Base-by-base conservation (phyloP, 2,113 vertebrate species). In the Galeopterus variegatus region DNA sequence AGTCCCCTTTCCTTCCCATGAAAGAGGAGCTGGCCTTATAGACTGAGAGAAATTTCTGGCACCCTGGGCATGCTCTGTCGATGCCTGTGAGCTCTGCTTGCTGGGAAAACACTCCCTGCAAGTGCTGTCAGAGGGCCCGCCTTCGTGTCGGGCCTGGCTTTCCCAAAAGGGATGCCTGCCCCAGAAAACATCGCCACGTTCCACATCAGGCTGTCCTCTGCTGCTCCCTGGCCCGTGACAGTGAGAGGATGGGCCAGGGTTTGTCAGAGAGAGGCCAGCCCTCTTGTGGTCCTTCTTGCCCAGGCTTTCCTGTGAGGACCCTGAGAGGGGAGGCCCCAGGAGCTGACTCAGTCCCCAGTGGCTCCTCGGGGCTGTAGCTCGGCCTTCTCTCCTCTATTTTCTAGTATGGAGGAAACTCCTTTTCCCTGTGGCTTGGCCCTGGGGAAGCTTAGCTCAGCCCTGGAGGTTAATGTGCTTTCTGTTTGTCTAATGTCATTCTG, bases 191-290 rank as follows among this genome's bases (percentile, higher is more conserved):
- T 23, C 15, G 24, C 36, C 8, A 5, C 2, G 17, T 21, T 18
- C 50, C 82, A 45, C 31, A 14, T 3, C 0, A 69, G 23, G 33
- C 70, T 14, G 1, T 15, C 24, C 12, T 18, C 28, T 36, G 28
- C 21, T 15, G n/a, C 4, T 28, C 6, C 14, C 24, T 5, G 0
- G 0, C 48, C 48, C 0, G 0, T 11, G 24, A 86, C 8, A 15
- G 75, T 0, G 12, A 65, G 54, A 36, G 60, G 24, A 24, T 0
- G 36, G 58, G 48, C 31, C 17, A 23, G 60, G 23, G 18, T 18
- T 45, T 3, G n/a, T 58, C 28, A 33, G 19, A 54, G 54, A 18
- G 64, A 65, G 56, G 65, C 70, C 75, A 36, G 0, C 8, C 19
- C 0, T 1, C 12, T 10, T 36, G 24, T 8, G 1, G 6, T 8